phyloP scores from a whole-genome alignment of 2,888 invertebrate species.

The Stenchaetothrips biformis region DNA sequence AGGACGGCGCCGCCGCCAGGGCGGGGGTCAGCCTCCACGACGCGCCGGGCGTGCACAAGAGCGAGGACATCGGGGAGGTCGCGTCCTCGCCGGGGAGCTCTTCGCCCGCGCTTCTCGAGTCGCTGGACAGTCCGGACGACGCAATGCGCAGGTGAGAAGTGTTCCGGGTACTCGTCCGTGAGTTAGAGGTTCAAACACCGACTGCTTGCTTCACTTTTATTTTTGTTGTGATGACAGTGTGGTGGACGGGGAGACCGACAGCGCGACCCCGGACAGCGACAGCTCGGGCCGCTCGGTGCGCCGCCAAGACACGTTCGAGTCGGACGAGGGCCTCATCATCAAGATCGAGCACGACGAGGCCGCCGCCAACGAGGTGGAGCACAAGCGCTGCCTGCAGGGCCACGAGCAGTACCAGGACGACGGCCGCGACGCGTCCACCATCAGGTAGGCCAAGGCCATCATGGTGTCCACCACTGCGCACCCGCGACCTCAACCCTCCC shows the following conservation, averaged over 20 bases:
- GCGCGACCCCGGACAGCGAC: not conserved
- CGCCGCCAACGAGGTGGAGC: slow-evolving; percentile 4
- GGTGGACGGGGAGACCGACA: not conserved
- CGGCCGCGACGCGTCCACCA: not conserved
- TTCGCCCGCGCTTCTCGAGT: not conserved
- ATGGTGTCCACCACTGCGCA: no score
- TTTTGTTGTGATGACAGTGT: not conserved
- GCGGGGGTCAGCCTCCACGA: not conserved
- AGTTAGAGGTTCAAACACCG: not conserved
- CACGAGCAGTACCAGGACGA: not conserved
- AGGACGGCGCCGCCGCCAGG: not conserved
- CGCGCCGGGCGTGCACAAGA: slow-evolving; percentile 7
- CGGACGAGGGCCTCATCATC: not conserved
- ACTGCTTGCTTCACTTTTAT: not conserved
- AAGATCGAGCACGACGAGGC: not conserved
- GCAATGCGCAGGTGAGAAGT: not conserved
- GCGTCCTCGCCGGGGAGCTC: not conserved
- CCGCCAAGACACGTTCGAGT: slow-evolving; percentile 17
- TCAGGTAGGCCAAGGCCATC: no score
- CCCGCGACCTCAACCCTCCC: not conserved
- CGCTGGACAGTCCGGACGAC: not conserved
- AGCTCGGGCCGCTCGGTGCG: not conserved
- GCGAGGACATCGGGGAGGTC: not conserved
- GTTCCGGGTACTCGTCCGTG: not conserved
- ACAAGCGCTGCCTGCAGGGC: not conserved